Base-by-base conservation (phyloP, 2,113 vertebrate genomes). In the Heterotis niloticus region DNA sequence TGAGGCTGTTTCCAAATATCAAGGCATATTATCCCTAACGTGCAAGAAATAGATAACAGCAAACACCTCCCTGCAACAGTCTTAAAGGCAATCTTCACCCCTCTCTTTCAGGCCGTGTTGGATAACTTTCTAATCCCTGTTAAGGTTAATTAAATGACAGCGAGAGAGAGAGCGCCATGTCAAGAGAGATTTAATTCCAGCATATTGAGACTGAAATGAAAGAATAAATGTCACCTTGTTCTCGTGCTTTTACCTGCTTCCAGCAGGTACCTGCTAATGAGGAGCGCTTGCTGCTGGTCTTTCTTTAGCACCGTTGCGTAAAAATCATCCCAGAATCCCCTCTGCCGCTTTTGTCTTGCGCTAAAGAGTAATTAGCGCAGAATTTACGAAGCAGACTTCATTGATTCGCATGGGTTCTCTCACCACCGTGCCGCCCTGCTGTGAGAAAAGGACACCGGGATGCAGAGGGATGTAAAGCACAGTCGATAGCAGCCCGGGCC, bases 111-210 rank as follows among this genome's bases (percentile, higher is more conserved):
- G 79, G 78, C 76, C 79, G 76, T 54, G 28, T 44, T 72, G 54
- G 81, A 84, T 84, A 83, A 86, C 83, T 74, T 83, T 82, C 81
- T 80, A 88, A 88, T 86, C 82, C 81, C 62, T 65, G 51, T 68
- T 81, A 81, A 86, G 82, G 84, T 81, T 87, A 81, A 83, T 86
- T 83, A 84, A 84, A 87, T 81, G 86, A 84, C 84, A 76, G 80
- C 26, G 77, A 87, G 83, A 75, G 59, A 62, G 73, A 75, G 57
- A 20, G 76, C 62, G 68, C 5, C 54, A 17, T 67, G 23, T 67
- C 64, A 68, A 59, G 76, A 78, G 51, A 78, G 44, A 78, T 56
- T 78, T 54, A 52, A 77, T 66, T 77, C 60, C 34, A 52, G 75
- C 34, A 66, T 77, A 54, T 66, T 26, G 29, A 75, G 57, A 75